Conservation (phyloP, 2,113 vertebrate species). For the Panthera leo region DNA sequence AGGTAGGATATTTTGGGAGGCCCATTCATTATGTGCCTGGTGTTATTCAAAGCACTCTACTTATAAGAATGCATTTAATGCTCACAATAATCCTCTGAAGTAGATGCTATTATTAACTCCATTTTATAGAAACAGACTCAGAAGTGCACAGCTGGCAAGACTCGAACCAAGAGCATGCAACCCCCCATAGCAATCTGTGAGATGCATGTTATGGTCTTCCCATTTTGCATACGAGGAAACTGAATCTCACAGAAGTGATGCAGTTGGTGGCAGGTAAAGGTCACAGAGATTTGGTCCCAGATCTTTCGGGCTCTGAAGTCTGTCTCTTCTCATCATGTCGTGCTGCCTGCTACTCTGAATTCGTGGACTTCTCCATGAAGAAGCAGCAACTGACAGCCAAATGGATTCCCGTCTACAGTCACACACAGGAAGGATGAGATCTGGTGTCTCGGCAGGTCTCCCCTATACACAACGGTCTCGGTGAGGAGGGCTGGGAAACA, state of each 20-base stretch:
- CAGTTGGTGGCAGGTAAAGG: background rate
- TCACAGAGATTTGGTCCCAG: background rate
- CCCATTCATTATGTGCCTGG: background rate
- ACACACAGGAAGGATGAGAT: background rate
- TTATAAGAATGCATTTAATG: background rate
- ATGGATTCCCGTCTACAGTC: conserved; percentile 52
- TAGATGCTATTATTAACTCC: background rate
- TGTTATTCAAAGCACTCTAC: background rate
- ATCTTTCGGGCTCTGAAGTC: background rate
- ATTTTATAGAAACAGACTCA: background rate
- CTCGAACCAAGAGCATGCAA: rapidly evolving
- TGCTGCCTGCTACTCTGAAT: background rate
- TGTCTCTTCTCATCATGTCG: background rate
- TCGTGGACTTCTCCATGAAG: too few relatives aligned
- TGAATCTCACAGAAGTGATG: background rate
- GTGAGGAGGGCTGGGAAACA: conserved; percentile 58
- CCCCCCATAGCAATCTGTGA: background rate
- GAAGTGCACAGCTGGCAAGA: background rate
- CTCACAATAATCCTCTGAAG: background rate
- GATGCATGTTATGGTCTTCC: background rate
- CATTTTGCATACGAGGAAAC: background rate
- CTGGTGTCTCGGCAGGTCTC: conserved; percentile 30
- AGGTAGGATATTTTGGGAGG: background rate
- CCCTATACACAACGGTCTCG: conserved; percentile 40
- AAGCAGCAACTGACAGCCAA: conserved; percentile 56